Percentiles rank a stretch among this genome's conserved stretches.
Evolutionary conservation across 2,888 invertebrate genomes (phyloP).

Genomic region (Phragmatobia fuliginosa): DNA sequence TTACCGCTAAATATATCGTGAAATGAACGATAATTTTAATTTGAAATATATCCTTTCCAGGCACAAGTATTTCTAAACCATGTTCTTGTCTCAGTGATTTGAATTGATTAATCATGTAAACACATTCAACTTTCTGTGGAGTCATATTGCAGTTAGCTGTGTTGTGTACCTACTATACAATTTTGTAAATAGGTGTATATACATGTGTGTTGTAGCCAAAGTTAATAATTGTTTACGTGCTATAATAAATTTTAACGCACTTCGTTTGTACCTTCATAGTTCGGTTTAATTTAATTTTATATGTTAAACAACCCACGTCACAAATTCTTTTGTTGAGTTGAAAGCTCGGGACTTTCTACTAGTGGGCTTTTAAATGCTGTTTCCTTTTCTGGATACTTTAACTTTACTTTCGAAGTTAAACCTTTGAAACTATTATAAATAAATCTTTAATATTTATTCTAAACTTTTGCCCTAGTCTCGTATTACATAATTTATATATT

Average conservation of each 20-base stretch:
- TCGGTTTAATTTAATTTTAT: conserved; percentile 11
- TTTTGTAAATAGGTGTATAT: too few relatives aligned
- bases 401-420: background rate
- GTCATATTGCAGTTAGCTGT: background rate
- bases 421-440: background rate
- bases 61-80: background rate
- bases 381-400: conserved; percentile 5
- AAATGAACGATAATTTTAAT: background rate
- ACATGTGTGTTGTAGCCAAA: too few relatives aligned
- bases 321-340: conserved; percentile 8
- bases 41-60: background rate
- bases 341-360: conserved; percentile 7
- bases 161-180: too few relatives aligned
- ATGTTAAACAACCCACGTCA: conserved; percentile 18
- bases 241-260: conserved; percentile 7
- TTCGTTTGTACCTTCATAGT: conserved; percentile 13
- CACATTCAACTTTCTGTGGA: background rate
- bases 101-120: background rate
- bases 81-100: background rate
- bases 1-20: background rate
- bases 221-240: conserved; percentile 1
- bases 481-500: background rate
- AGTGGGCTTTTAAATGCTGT: conserved; percentile 6
- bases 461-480: background rate
- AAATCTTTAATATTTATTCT: too few relatives aligned